Evolutionary conservation across 2,797 vertebrate genomes (phyloP).

Genomic region (Emys orbicularis): DNA sequence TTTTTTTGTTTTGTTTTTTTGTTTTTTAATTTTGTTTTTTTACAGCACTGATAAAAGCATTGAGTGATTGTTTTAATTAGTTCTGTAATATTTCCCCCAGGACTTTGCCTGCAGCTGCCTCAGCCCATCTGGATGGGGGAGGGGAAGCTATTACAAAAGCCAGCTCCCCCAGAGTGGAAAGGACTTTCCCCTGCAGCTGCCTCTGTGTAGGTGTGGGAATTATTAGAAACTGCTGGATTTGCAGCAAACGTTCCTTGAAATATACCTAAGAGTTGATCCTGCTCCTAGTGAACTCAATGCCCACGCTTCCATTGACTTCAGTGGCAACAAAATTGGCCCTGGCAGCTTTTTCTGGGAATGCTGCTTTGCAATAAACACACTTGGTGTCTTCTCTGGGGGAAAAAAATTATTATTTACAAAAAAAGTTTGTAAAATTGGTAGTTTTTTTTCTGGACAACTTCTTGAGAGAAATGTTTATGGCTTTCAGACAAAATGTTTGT

Average conservation of each 20-base stretch:
- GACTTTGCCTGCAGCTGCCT: conserved; percentile 58
- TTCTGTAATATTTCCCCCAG: conserved; percentile 44
- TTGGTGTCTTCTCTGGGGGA: not conserved
- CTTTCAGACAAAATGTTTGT: not conserved
- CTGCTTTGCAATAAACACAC: not conserved
- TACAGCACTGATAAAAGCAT: conserved; percentile 28
- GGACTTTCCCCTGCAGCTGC: conserved; percentile 32
- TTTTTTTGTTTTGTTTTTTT: not conserved
- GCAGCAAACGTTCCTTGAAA: not conserved
- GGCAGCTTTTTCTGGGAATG: not conserved
- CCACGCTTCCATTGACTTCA: not conserved
- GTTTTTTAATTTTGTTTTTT: not conserved
- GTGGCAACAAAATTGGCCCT: not conserved
- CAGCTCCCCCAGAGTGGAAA: not conserved
- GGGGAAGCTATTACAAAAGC: conserved; percentile 29
- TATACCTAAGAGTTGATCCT: not conserved
- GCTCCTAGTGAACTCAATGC: not conserved
- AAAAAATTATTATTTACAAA: not conserved
- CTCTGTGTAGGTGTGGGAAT: not conserved
- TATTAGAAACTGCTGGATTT: not conserved
- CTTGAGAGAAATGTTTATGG: not conserved
- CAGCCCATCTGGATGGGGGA: conserved; percentile 62
- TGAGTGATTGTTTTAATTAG: conserved; percentile 72
- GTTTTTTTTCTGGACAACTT: not conserved
- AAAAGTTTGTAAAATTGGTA: not conserved